phyloP scores from a whole-genome alignment of 2,888 invertebrate genomes.

The Chrysodeixis includens region DNA sequence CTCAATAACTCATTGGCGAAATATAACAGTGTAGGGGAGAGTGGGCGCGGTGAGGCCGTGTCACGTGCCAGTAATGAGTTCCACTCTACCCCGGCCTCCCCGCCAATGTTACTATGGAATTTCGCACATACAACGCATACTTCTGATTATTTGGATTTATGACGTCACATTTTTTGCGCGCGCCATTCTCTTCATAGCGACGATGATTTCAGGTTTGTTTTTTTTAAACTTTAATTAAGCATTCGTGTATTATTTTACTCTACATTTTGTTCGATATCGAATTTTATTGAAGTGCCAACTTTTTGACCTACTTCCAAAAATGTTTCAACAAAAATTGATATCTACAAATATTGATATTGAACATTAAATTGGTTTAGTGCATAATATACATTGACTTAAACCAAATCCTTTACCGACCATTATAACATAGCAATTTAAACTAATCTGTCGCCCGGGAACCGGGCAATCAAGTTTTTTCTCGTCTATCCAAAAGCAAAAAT shows the following conservation, averaged over 20 bases:
- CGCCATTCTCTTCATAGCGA: constrained; percentile 27
- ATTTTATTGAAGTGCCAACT: too few relatives aligned
- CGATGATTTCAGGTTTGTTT: constrained; percentile 29
- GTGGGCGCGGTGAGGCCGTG: constrained; percentile 79
- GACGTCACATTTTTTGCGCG: constrained; percentile 65
- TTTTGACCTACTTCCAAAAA: background rate
- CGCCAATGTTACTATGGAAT: constrained; percentile 77
- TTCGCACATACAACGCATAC: constrained; percentile 83
- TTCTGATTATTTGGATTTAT: constrained; percentile 85
- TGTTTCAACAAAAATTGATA: too few relatives aligned
- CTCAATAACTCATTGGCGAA: constrained; percentile 89
- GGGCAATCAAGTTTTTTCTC: too few relatives aligned
- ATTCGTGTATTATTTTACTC: background rate
- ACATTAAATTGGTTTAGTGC: too few relatives aligned
- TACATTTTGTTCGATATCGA: background rate
- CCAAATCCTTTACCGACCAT: background rate
- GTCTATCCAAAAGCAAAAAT: background rate
- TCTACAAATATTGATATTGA: too few relatives aligned
- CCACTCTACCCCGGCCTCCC: constrained; percentile 75
- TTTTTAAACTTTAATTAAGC: constrained; percentile 11
- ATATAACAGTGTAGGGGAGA: constrained; percentile 77
- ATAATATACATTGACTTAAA: too few relatives aligned
- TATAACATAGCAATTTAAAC: too few relatives aligned
- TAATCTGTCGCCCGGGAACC: too few relatives aligned
- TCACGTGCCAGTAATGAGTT: constrained; percentile 89